A percentile compares a stretch with the other conserved stretches of the same genome.
Evolutionary conservation across 2,113 vertebrate genomes (phyloP).

Genomic region (Halichoerus grypus): DNA sequence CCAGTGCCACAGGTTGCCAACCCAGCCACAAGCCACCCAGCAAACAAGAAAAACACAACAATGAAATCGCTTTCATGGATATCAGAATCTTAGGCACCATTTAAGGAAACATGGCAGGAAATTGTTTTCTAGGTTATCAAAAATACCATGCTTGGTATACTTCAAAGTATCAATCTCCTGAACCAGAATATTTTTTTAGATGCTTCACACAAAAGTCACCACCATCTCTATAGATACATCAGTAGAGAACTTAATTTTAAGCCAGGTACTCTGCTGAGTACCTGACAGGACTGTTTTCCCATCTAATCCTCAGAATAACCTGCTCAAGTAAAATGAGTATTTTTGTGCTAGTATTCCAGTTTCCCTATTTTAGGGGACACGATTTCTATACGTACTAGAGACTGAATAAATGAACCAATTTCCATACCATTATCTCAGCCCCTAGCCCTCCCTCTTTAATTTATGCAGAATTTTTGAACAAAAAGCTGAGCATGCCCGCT

Average conservation of each 20-base stretch:
- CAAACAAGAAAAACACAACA: constrained; percentile 48
- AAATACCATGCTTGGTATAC: not conserved
- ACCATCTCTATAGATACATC: not conserved
- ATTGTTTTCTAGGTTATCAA: not conserved
- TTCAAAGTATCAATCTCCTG: not conserved
- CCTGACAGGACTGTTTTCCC: not conserved
- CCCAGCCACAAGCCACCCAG: not conserved
- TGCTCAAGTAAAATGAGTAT: not conserved
- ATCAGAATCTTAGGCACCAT: not conserved
- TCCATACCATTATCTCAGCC: not conserved
- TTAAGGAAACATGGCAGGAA: not conserved
- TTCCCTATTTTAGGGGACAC: not conserved
- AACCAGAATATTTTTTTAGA: constrained; percentile 32
- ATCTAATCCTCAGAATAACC: not conserved
- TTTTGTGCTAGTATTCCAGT: not conserved
- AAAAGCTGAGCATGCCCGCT: not conserved
- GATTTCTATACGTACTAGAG: not conserved
- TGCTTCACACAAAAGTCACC: not conserved
- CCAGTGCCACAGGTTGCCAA: not conserved
- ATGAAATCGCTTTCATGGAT: constrained; percentile 10
- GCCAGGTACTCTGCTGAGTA: not conserved
- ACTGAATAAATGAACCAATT: not conserved
- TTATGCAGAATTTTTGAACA: not conserved
- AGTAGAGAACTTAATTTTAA: not conserved
- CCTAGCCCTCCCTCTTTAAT: not conserved